A percentile compares a stretch with the other conserved stretches of the same genome.
These are phyloP conservation scores for Oxyura jamaicensis DNA, from an alignment of 2,113 vertebrate genomes.

Conservation along the genomic window DNA sequence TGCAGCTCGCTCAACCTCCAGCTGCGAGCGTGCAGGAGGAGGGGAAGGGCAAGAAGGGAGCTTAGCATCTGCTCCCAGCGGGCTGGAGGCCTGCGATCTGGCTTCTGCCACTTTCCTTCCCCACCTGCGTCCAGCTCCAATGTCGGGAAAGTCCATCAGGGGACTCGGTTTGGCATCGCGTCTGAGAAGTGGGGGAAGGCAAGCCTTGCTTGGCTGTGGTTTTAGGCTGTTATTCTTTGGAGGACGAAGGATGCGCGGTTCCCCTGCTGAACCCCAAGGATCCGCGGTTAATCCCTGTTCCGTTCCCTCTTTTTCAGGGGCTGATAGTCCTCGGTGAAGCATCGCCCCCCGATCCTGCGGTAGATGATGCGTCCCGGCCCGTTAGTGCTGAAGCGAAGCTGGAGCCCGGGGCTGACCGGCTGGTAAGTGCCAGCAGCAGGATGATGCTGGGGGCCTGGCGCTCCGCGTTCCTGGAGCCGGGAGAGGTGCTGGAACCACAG, in stretches of 20 bases:
- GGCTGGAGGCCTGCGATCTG: background rate
- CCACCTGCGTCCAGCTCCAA: background rate
- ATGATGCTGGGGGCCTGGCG: rapidly evolving
- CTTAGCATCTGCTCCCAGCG: background rate
- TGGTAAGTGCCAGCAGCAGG: constrained; percentile 70
- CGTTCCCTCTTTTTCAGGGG: constrained; percentile 79
- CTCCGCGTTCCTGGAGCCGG: rapidly evolving
- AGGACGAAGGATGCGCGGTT: background rate
- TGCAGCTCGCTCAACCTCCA: background rate
- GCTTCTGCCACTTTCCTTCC: background rate
- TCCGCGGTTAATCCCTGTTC: background rate
- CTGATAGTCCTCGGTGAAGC: constrained; percentile 88
- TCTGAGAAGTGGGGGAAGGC: background rate
- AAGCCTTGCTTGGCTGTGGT: background rate
- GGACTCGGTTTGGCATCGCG: background rate
- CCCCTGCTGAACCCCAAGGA: background rate
- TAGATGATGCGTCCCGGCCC: constrained; percentile 66
- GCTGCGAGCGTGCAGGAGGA: background rate
- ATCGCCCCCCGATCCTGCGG: constrained; percentile 68
- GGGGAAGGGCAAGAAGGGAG: background rate
- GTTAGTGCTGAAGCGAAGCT: constrained; percentile 78
- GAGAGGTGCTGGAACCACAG: background rate
- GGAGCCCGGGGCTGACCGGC: constrained; percentile 75
- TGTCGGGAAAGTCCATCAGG: background rate
- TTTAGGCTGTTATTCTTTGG: background rate